These are phyloP conservation scores for Astreopora myriophthalma DNA, from an alignment of 64 coral and sea anemone species.

Conservation along the genomic window DNA sequence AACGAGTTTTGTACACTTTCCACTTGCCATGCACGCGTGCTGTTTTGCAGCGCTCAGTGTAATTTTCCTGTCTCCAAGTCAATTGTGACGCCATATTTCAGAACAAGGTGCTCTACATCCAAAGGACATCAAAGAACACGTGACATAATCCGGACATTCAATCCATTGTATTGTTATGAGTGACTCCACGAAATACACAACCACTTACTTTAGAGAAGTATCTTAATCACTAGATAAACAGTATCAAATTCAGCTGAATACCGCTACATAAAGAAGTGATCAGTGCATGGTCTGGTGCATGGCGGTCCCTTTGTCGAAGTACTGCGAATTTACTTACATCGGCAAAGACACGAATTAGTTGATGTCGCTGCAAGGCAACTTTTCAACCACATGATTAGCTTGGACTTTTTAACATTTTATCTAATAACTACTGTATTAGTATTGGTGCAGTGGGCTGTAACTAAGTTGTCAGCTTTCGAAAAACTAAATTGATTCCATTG, in stretches of 20 bases:
- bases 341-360: not conserved
- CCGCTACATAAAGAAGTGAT: not conserved
- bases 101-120: not conserved
- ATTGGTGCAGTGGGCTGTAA: not conserved
- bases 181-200: not conserved
- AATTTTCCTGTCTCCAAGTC: not conserved
- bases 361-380: not conserved
- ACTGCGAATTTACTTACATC: not conserved
- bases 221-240: conserved; percentile 17
- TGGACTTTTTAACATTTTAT: not conserved
- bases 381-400: not conserved
- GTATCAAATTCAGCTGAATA: not conserved
- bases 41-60: not conserved
- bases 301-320: not conserved
- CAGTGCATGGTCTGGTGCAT: not conserved
- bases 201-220: not conserved
- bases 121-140: not conserved
- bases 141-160: not conserved
- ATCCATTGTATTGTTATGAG: not conserved
- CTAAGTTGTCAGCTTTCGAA: not conserved
- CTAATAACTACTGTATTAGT: not conserved
- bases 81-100: not conserved
- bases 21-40: not conserved
- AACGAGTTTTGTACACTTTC: not conserved
- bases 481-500: not conserved